Evolutionary conservation across 30 jellyfish, hydroid and myxozoan species (phyloP).

Genomic region (Catostylus mosaicus): DNA sequence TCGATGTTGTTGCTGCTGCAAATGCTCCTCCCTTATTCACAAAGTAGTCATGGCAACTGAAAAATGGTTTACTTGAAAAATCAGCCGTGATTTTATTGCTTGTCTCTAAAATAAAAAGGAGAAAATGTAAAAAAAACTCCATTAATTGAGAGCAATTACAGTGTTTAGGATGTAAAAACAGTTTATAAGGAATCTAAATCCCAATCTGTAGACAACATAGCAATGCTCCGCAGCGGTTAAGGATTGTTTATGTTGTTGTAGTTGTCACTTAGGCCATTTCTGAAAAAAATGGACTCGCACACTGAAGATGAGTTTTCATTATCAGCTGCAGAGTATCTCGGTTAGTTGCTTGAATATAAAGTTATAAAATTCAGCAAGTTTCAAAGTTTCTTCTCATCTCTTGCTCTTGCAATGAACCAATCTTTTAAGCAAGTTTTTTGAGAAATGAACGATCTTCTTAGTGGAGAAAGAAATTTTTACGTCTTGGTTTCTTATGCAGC

Average conservation of each 20-base stretch:
- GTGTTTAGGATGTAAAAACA: no score
- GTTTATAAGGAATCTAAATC: no score
- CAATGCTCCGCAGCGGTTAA: background rate
- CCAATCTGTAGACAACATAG: no score
- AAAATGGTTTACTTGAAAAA: background rate
- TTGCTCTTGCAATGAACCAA: no score
- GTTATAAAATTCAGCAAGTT: no score
- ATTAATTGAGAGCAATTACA: no score
- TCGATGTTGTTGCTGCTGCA: background rate
- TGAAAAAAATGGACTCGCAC: slow-evolving; percentile 7
- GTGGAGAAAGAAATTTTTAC: no score
- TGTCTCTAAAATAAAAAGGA: background rate
- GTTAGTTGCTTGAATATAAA: slow-evolving; percentile 8
- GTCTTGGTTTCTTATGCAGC: no score
- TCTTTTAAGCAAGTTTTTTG: no score
- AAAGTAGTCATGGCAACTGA: background rate
- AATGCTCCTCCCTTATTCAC: background rate
- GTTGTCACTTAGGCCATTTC: slow-evolving; percentile 11
- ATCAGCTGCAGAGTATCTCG: slow-evolving; percentile 36
- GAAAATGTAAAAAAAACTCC: background rate
- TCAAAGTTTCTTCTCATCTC: no score
- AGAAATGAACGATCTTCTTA: no score
- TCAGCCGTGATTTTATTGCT: background rate
- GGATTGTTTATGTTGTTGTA: slow-evolving; percentile 13
- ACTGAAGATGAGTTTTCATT: background rate